phyloP scores from a whole-genome alignment of 2,797 vertebrate species.

The Propithecus deckenii region DNA sequence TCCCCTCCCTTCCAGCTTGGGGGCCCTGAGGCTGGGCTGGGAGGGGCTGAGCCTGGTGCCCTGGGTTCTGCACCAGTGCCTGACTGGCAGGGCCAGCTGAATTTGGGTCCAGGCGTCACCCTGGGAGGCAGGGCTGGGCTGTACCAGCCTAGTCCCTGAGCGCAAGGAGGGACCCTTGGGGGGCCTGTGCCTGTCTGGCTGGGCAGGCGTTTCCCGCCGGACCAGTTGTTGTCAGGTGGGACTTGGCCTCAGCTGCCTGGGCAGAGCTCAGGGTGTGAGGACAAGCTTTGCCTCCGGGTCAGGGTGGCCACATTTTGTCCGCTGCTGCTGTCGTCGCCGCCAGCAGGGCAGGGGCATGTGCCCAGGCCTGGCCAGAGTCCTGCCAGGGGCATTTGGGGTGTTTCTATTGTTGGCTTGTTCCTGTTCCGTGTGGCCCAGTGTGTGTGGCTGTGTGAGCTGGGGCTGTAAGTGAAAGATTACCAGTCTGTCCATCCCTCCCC shows the following conservation, averaged over 20 bases:
- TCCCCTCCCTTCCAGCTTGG: conserved; percentile 75
- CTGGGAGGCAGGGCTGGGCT: conserved; percentile 76
- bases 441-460: conserved; percentile 57
- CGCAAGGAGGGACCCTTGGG: conserved; percentile 77
- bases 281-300: conserved; percentile 79
- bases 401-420: conserved; percentile 78
- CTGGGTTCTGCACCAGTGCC: conserved; percentile 80
- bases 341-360: conserved; percentile 63
- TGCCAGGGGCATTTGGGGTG: conserved; percentile 75
- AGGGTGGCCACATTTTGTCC: conserved; percentile 78
- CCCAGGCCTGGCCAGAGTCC: conserved; percentile 69
- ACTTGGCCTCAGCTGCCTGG: conserved; percentile 78
- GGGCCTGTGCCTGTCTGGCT: conserved; percentile 77
- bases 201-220: conserved; percentile 80
- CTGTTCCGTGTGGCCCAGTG: conserved; percentile 63
- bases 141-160: conserved; percentile 71
- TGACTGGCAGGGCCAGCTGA: conserved; percentile 82
- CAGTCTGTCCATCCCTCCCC: neutral
- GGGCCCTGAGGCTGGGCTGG: conserved; percentile 74
- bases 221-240: conserved; percentile 82
- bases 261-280: conserved; percentile 79
- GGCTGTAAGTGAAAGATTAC: conserved; percentile 62
- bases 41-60: conserved; percentile 79
- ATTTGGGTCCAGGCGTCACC: conserved; percentile 78
- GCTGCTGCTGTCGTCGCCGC: conserved; percentile 40